Evolutionary conservation across 2,113 vertebrate genomes (phyloP).

Genomic region (Prietella phreatophila): DNA sequence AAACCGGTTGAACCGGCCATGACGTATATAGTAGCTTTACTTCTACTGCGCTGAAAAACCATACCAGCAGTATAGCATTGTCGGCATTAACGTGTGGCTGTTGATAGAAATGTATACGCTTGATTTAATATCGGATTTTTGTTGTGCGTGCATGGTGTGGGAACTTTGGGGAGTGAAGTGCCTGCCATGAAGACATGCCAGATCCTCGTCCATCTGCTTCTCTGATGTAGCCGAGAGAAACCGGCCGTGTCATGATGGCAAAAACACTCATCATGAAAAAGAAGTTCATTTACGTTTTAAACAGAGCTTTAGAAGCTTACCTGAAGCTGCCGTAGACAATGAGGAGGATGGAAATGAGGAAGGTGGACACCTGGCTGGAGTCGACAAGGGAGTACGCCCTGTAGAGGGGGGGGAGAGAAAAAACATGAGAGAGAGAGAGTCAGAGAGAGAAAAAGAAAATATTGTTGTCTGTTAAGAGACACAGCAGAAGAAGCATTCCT

Average conservation of each 20-base stretch:
- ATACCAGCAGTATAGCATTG: neutral
- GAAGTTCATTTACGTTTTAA: neutral
- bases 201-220: neutral
- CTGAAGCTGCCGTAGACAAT: slow-evolving; percentile 81
- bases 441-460: neutral
- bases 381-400: slow-evolving; percentile 99
- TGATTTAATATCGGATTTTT: neutral
- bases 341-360: slow-evolving; percentile 87
- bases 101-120: neutral
- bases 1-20: neutral
- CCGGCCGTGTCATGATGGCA: neutral
- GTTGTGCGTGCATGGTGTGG: neutral
- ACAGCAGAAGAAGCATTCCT: neutral
- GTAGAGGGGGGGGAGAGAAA: slow-evolving; percentile 51
- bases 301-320: slow-evolving; percentile 57
- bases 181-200: neutral
- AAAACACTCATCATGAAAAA: neutral
- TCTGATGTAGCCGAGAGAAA: neutral
- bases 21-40: neutral
- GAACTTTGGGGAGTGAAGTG: too few species aligned
- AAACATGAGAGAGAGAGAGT: neutral
- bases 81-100: neutral
- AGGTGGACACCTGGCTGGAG: slow-evolving; percentile 99
- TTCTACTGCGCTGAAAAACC: neutral
- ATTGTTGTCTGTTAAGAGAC: neutral